Base-by-base conservation (phyloP, 2,797 vertebrate species). In the Phaenicophaeus curvirostris region DNA sequence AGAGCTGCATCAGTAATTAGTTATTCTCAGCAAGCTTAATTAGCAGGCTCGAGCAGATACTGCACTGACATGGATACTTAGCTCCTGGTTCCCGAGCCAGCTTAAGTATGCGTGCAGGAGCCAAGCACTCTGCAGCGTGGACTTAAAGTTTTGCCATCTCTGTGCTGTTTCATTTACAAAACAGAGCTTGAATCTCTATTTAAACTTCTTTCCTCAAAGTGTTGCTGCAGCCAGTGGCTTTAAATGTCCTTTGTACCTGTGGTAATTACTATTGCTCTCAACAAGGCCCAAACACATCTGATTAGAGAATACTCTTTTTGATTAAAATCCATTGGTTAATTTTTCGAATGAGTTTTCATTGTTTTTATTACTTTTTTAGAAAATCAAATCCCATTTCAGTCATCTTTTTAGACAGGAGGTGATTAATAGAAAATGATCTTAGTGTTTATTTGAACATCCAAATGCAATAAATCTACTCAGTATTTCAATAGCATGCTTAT, bases 401-500 rank as follows among this genome's bases (percentile, higher is more conserved):
- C 91, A 96, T 96, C 74, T 89, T 92, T 95, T 97, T 97, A 96
- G 93, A 93, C 85, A 95, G 85, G 92, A 93, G 89, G 90, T 97
- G 96, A 97, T 96, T 97, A 96, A 97, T 96, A 92, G 97, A 94
- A 97, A 96, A 94, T 96, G 88, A 97, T 97, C 90, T 85, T 81
- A 67, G 75, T 97, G 95, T 97, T 97, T 97, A 97, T 97, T 96
- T 97, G 97, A 90, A 97, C 96, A 96, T 96, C 94, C 80, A 97
- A 96, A 96, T 97, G 90, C 91, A 97, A 98, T 98, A 97, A 97
- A 97, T 98, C 96, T 97, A 89, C 76, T 97, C 87, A 90, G 91
- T 93, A 93, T 97, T 97, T 97, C 96, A 96, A 96, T 97, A 97
- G 95, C 95, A 81, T 94, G 90, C 94, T 97, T 98, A 98, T 97